Evolutionary conservation across 1,140 invertebrate genomes (phyloP), one percentile per base, ranked within the genome.

Genomic region (Adoxophyes honmai): DNA sequence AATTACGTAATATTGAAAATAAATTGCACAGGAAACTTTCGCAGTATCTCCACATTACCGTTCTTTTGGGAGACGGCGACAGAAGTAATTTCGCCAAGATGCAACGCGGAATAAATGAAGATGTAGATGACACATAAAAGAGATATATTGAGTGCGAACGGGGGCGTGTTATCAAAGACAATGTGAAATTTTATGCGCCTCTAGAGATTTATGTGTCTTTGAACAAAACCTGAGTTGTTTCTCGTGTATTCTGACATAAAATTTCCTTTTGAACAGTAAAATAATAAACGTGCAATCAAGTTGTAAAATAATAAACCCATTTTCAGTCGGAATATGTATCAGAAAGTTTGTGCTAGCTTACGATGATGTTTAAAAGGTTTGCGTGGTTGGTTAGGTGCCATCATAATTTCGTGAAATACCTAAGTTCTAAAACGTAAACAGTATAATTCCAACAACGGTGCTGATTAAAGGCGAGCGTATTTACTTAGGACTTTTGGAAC

Each of bases 101-200:
- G 16, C 39, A 44, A 44, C 18, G 42, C 18, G 10, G 21, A 28
- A 48, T 48, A 48, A 48, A 48, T 48, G 42, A 44, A 44, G 16
- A 48, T 48, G n/a, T 48, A 48, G 21, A 48, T 48, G 42, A 28
- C 42, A 28, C 42, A 48, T 48, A 28, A 33, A 48, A 11, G 42
- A 48, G 18, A 48, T 48, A 33, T 48, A 48, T 28, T 28, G 18
- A 18, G 42, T 48, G 42, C 42, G 18, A 48, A 48, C 42, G 42
- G 9, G 21, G 21, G 6, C 10, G 42, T 7, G 42, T 48, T 48
- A 48, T 33, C 16, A 48, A n/a, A 38, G 42, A 48, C 42, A 48
- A 48, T 48, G 42, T 18, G 42, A 18, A 48, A 48, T 48, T 48
- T 48, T 48, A 48, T 48, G 42, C 21, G 21, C 42, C 42, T 18